phyloP scores from a whole-genome alignment of 2,113 vertebrate species.

The Calidris pugnax region DNA sequence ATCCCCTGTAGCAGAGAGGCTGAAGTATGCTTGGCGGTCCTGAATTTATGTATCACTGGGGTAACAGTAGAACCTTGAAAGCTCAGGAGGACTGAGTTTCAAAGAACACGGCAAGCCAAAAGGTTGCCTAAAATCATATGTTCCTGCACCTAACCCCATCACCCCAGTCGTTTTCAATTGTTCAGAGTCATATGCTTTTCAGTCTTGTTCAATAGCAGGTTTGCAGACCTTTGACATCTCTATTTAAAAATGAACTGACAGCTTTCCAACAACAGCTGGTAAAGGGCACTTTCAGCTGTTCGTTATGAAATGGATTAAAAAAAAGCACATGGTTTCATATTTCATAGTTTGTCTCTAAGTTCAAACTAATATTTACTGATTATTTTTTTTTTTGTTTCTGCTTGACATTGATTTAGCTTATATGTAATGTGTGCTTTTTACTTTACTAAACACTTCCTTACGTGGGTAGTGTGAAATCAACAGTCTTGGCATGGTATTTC shows the following conservation, averaged over 20 bases:
- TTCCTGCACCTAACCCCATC: slow-evolving; percentile 27
- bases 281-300: slow-evolving; percentile 1
- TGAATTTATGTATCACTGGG: background rate
- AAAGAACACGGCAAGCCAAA: slow-evolving; percentile 34
- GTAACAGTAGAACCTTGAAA: slow-evolving; percentile 14
- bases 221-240: slow-evolving; percentile 60
- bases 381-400: background rate
- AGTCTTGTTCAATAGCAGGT: slow-evolving; percentile 35
- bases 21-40: background rate
- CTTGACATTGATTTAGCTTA: slow-evolving; percentile 3
- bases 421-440: background rate
- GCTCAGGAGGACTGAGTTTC: slow-evolving; percentile 19
- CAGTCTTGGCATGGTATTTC: background rate
- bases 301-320: background rate
- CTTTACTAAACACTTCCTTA: slow-evolving; percentile 15
- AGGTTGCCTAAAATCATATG: slow-evolving; percentile 58
- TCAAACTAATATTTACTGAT: background rate
- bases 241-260: slow-evolving; percentile 32
- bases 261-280: slow-evolving; percentile 34
- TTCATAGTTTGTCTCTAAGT: background rate
- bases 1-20: background rate
- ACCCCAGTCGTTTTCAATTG: slow-evolving; percentile 26
- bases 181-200: slow-evolving; percentile 30
- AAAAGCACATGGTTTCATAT: background rate
- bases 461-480: slow-evolving; percentile 32